Conservation (phyloP, 2,113 vertebrate genomes). For the Thunnus maccoyii region DNA sequence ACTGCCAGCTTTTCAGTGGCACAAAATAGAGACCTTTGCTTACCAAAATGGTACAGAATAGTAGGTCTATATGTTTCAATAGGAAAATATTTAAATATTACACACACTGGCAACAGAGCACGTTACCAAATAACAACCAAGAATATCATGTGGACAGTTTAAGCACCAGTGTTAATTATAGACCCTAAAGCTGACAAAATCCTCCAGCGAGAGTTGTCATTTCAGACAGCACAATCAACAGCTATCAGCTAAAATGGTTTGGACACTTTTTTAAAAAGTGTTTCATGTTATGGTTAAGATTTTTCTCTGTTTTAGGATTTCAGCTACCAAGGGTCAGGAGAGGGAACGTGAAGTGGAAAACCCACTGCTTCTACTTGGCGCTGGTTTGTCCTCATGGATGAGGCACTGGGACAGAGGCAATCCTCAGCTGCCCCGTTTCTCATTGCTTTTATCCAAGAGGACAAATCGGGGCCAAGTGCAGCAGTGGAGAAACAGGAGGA, state of each 20-base stretch:
- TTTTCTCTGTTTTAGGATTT: slow-evolving; percentile 37
- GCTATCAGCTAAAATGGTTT: not conserved
- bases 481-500: slow-evolving; percentile 63
- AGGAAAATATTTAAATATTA: not conserved
- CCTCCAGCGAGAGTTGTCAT: not conserved
- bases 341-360: slow-evolving; percentile 59
- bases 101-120: not conserved
- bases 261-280: too few relatives aligned
- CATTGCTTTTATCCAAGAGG: slow-evolving; percentile 56
- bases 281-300: not conserved
- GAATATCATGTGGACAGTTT: too few relatives aligned
- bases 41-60: not conserved
- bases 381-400: slow-evolving; percentile 31
- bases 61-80: not conserved
- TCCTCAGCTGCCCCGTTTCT: slow-evolving; percentile 57
- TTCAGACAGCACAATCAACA: slow-evolving; percentile 1
- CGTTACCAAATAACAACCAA: not conserved
- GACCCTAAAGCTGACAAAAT: slow-evolving; percentile 13
- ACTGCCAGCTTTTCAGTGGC: too few relatives aligned
- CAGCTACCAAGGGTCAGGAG: slow-evolving; percentile 46
- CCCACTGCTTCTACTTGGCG: slow-evolving; percentile 56
- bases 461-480: slow-evolving; percentile 55
- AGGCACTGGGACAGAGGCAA: slow-evolving; percentile 57
- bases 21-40: not conserved
- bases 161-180: not conserved